Percentiles rank a stretch among this genome's conserved stretches.
Evolutionary conservation across 2,113 vertebrate species (phyloP).

Genomic region (Rhynchomys soricoides): DNA sequence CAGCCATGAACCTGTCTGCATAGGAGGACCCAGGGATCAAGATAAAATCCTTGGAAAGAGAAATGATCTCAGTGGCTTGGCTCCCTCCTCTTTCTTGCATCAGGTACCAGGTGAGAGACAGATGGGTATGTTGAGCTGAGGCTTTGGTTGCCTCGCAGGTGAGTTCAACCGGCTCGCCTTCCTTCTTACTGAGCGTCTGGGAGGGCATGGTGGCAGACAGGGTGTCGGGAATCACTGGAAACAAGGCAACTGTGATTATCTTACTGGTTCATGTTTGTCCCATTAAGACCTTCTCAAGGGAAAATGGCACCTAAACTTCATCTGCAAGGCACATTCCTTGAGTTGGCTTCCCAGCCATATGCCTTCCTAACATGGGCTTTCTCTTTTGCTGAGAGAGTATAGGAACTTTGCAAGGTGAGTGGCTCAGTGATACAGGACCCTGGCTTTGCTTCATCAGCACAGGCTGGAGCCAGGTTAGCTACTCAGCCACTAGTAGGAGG

Average conservation of each 20-base stretch:
- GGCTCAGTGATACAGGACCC: not conserved
- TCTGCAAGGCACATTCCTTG: not conserved
- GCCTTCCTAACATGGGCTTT: not conserved
- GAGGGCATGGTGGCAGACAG: constrained; percentile 84
- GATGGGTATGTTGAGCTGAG: constrained; percentile 93
- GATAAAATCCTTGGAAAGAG: constrained; percentile 90
- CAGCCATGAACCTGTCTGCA: constrained; percentile 82
- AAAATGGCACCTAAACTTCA: not conserved
- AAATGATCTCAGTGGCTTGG: constrained; percentile 82
- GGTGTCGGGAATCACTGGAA: constrained; percentile 92
- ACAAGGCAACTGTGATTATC: not conserved
- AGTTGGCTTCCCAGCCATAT: not conserved
- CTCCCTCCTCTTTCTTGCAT: constrained; percentile 70
- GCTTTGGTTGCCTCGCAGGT: constrained; percentile 90
- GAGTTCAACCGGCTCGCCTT: constrained; percentile 88
- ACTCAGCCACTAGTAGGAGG: not conserved
- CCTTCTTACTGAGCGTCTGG: constrained; percentile 72
- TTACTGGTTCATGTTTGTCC: not conserved
- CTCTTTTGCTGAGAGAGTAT: not conserved
- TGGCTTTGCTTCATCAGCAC: not conserved
- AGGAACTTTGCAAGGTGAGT: not conserved
- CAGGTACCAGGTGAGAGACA: constrained; percentile 91
- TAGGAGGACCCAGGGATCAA: constrained; percentile 88
- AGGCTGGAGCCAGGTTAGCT: constrained; percentile 29
- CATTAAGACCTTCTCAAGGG: not conserved